A percentile compares a stretch with the other conserved stretches of the same genome.
phyloP scores from a whole-genome alignment of 2,888 invertebrate genomes.

The Eulithis testata region DNA sequence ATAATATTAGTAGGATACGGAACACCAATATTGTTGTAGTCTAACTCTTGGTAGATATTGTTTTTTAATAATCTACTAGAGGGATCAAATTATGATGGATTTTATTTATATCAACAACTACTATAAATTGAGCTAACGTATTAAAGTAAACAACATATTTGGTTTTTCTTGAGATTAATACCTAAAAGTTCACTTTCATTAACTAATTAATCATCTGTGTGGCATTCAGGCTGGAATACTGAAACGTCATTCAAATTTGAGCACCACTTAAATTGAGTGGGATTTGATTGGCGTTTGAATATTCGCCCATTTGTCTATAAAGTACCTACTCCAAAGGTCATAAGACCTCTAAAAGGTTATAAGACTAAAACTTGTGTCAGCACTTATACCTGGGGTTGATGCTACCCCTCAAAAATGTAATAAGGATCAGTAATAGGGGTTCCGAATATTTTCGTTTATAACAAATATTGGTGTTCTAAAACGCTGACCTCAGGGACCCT shows the following conservation, averaged over 20 bases:
- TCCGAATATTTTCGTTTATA: constrained; percentile 52
- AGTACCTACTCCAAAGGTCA: constrained; percentile 2
- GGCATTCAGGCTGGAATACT: too few relatives aligned
- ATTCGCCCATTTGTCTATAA: too few relatives aligned
- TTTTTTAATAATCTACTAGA: constrained; percentile 16
- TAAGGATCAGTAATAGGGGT: constrained; percentile 38
- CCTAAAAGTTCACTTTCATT: too few relatives aligned
- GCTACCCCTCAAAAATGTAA: constrained; percentile 31
- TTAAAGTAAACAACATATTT: not conserved
- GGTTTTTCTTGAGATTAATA: not conserved
- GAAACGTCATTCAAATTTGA: too few relatives aligned
- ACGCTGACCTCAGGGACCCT: constrained; percentile 56
- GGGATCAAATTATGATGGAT: constrained; percentile 9
- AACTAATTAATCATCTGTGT: too few relatives aligned
- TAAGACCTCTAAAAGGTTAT: constrained; percentile 7
- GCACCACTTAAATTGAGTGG: too few relatives aligned
- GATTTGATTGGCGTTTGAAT: too few relatives aligned
- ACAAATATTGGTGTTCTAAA: constrained; percentile 57
- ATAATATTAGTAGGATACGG: not conserved
- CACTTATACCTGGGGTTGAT: constrained; percentile 17
- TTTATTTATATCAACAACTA: constrained; percentile 2
- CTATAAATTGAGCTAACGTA: constrained; percentile 1
- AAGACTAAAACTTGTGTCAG: constrained; percentile 18
- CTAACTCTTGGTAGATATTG: constrained; percentile 13
- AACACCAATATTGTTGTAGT: not conserved